Percentiles rank a stretch among this genome's conserved stretches.
Evolutionary conservation across 2,888 invertebrate species (phyloP).

Genomic region (Drosophila mayaguana): DNA sequence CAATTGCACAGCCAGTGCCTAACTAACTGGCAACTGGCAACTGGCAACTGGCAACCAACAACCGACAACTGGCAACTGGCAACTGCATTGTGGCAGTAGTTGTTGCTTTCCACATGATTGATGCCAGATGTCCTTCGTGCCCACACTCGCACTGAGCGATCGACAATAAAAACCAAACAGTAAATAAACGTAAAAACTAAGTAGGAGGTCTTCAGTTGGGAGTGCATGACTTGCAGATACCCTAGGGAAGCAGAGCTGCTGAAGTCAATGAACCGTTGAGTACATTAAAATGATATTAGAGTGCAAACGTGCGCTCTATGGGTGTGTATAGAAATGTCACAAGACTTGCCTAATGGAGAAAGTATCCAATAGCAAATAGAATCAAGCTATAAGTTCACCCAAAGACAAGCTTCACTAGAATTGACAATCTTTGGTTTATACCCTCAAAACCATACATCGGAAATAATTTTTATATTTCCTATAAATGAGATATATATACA

Average conservation of each 20-base stretch:
- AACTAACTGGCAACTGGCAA: conserved; percentile 50
- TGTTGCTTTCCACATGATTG: conserved; percentile 81
- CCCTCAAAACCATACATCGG: not conserved
- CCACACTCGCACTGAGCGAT: conserved; percentile 28
- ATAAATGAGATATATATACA: not conserved
- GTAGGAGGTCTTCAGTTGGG: not conserved
- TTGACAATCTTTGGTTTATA: not conserved
- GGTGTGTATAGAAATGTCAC: too few species aligned
- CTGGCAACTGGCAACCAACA: conserved; percentile 21
- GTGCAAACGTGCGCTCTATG: too few species aligned
- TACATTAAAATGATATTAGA: not conserved
- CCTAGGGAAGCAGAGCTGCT: not conserved
- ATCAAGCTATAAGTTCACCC: too few species aligned
- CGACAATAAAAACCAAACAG: conserved; percentile 39
- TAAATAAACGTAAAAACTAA: conserved; percentile 34
- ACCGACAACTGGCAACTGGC: conserved; percentile 15
- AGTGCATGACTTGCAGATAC: not conserved
- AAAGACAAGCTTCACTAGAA: not conserved
- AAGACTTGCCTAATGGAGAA: too few species aligned
- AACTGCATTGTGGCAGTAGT: conserved; percentile 54
- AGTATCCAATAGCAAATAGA: too few species aligned
- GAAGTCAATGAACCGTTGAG: not conserved
- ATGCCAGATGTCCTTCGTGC: conserved; percentile 68
- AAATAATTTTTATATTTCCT: not conserved
- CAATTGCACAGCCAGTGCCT: conserved; percentile 40